Base-by-base conservation (phyloP, 2,113 vertebrate genomes). In the Telmatochromis sp. region DNA sequence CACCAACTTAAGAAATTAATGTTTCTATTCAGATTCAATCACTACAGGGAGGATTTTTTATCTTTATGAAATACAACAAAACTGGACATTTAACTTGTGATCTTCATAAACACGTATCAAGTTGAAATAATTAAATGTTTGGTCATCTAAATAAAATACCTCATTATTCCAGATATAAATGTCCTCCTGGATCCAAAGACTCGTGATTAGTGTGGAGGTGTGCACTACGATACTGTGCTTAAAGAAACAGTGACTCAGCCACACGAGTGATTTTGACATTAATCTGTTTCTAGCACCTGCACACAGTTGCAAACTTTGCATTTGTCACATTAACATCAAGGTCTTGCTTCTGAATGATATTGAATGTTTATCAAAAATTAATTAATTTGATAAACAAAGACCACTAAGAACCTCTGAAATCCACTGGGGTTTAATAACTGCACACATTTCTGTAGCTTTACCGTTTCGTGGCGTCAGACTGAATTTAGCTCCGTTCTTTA, bases 401-500 rank as follows among this genome's bases (percentile, higher is more conserved):
- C 35, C 63, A 70, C 12, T 0, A 1, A 70, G 40, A 47, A 75
- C 42, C 70, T 75, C 15, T 0, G 2, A 49, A 49, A 78, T 78
- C 70, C 17, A 5, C 10, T 19, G 70, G 6, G n/a, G 28, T 12
- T 55, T 26, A 33, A 3, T 17, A 37, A 23, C 15, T 26, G 23
- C 23, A 49, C 23, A 57, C 14, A 81, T 42, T 42, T 12, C 21
- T 5, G 35, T 1, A 42, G 9, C 0, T 33, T 81, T 94, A 96
- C 95, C 95, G 28, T 96, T 96, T 45, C 84, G 89, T 58, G 94
- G 83, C 0, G 89, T 94, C 53, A 96, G 95, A 14, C 85, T 80
- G 47, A 95, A 86, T 31, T 91, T 87, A 2, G 17, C 85, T n/a
- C 63, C 15, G 6, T 85, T 94, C 63, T 53, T 94, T 68, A 95